Evolutionary conservation across 2,113 vertebrate genomes (phyloP).

Genomic region (Scatophagus argus): DNA sequence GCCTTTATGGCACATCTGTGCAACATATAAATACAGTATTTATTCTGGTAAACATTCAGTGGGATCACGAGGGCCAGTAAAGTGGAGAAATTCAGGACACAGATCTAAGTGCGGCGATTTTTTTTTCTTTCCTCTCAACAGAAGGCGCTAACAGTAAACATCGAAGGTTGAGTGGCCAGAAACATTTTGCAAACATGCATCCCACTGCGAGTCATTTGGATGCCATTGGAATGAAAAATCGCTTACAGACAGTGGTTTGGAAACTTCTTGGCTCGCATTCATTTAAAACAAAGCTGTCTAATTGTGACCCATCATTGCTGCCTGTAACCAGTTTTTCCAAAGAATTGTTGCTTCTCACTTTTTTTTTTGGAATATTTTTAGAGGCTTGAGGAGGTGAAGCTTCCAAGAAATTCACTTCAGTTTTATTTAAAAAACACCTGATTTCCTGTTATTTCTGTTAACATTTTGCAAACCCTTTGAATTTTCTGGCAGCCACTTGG

Average conservation of each 20-base stretch:
- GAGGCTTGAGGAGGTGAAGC: no score
- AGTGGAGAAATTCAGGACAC: neutral
- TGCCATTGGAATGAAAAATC: neutral
- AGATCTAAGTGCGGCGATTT: neutral
- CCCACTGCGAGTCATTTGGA: neutral
- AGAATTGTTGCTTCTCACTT: no score
- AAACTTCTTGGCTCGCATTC: no score
- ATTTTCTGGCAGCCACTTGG: neutral
- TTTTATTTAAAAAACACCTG: no score
- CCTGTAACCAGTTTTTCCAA: neutral
- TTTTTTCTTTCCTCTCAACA: no score
- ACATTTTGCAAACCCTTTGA: neutral
- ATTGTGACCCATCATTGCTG: neutral
- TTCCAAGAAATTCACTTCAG: no score
- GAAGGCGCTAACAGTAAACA: neutral
- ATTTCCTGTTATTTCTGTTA: no score
- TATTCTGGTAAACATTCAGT: conserved; percentile 32
- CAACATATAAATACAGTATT: conserved; percentile 34
- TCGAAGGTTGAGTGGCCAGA: neutral
- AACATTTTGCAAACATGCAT: neutral
- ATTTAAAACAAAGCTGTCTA: neutral
- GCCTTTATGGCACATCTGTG: conserved; percentile 44
- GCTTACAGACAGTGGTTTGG: no score
- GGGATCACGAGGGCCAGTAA: conserved; percentile 13
- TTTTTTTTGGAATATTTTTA: no score